Conservation (phyloP, 2,113 vertebrate genomes). For the Scomber scombrus region DNA sequence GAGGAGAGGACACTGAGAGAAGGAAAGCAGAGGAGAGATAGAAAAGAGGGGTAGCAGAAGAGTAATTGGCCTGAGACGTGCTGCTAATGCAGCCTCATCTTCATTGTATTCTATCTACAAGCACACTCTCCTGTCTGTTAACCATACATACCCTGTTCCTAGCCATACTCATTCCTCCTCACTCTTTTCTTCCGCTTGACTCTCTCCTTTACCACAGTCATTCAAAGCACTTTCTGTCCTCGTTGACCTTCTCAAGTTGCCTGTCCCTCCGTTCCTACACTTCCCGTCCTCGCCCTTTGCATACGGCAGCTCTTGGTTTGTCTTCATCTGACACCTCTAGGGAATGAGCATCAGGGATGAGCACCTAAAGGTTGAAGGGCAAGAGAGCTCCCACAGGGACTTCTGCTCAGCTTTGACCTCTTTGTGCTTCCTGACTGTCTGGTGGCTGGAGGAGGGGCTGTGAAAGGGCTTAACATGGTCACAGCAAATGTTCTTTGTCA, state of each 20-base stretch:
- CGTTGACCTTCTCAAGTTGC: slow-evolving; percentile 79
- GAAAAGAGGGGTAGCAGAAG: slow-evolving; percentile 57
- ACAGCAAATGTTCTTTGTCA: slow-evolving; percentile 14
- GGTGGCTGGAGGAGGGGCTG: not conserved
- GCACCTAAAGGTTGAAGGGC: slow-evolving; percentile 76
- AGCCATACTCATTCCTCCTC: slow-evolving; percentile 1
- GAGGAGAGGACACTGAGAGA: slow-evolving; percentile 53
- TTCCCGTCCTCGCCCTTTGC: slow-evolving; percentile 61
- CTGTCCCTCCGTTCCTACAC: slow-evolving; percentile 45
- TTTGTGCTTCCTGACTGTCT: slow-evolving; percentile 47
- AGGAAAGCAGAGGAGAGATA: slow-evolving; percentile 40
- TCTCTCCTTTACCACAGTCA: slow-evolving; percentile 46
- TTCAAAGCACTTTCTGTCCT: slow-evolving; percentile 73
- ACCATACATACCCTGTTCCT: slow-evolving; percentile 37
- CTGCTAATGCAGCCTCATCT: slow-evolving; percentile 73
- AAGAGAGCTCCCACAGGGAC: slow-evolving; percentile 63
- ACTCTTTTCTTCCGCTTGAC: slow-evolving; percentile 48
- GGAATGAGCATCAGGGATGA: slow-evolving; percentile 72
- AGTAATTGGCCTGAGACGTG: slow-evolving; percentile 80
- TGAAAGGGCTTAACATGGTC: slow-evolving; percentile 21
- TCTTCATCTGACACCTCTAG: slow-evolving; percentile 70
- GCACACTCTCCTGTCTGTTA: slow-evolving; percentile 48
- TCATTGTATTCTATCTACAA: slow-evolving; percentile 63
- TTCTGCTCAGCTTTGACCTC: slow-evolving; percentile 71
- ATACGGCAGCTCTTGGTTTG: slow-evolving; percentile 57